Evolutionary conservation across 2,888 invertebrate species (phyloP), one percentile per base, ranked within the genome.

Genomic region (Pterobdella sp.): DNA sequence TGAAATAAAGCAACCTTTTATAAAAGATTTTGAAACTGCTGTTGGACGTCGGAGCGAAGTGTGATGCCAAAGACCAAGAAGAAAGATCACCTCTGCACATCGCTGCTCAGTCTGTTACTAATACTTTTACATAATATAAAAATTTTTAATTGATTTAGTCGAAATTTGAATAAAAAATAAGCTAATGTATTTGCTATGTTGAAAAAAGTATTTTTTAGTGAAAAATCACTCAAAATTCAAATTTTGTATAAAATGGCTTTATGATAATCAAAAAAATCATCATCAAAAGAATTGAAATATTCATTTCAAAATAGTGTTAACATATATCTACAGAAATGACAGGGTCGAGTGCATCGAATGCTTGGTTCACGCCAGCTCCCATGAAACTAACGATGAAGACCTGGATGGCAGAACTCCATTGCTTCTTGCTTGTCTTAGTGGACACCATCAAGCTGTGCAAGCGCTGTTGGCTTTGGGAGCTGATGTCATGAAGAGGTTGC

Each of bases 381-480:
- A 76, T 37, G 79, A 79, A 73, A 77, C 77, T 0, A 79, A 79
- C 69, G 79, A 79, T 63, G 77, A 78, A 60, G 79, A 79, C 56
- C 68, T 78, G 56, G 79, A 79, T 60, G 79, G 79, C 2, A 31
- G 76, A 37, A 79, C 79, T 0, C 79, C 79, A 10, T 74, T 79
- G 31, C 64, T 79, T 42, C 72, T 79, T 31, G 78, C 79, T n/a
- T 76, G 77, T 73, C 42, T 75, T 10, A 56, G 74, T 60, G 79
- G 79, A 2, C 76, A 79, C 70, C 72, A 76, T 68, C 75, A 77
- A 68, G 76, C 76, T 14, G 78, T 79, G 1, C 76, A 76, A 64
- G 73, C 77, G 14, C 76, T 79, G 18, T 70, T 79, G 7, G 72
- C 76, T 0, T 74, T 78, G 0, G 78, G 78, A 14, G 77, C 77